Base-by-base conservation (phyloP, 1,140 invertebrate genomes). In the Saccostrea cuccullata region DNA sequence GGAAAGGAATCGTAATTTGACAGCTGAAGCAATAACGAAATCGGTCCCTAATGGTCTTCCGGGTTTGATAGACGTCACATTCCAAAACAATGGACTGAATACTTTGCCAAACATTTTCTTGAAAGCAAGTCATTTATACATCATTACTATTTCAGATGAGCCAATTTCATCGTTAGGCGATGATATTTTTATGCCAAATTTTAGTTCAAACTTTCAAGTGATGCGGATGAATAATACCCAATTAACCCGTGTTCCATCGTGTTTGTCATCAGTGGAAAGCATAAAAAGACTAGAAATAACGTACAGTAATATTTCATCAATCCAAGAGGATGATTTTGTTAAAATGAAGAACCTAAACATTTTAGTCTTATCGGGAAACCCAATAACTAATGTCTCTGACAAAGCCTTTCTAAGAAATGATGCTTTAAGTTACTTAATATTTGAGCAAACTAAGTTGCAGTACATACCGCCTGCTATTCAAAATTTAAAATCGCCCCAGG, bases 331-430 rank as follows among this genome's bases (percentile, higher is more conserved):
- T 6, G 87, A 88, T 85, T 88, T 88, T 30, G 9, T 55, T 20
- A 17, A 40, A 11, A 55, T 84, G 15, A 82, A 56, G 2, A 26
- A 58, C 12, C 67, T 88, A 13, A 83, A 82, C 15, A 84, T 70
- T 73, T 47, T 88, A n/a, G 64, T 70, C 12, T 58, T 88, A n/a
- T 84, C 87, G 0, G 12, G 9, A 1, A 88, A 88, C 30, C 87
- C 87, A 15, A 15, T 88, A 0, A 20, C 4, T 17, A n/a, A 20
- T 5, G 20, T 88, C 1, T 60, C 82, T 11, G n/a, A 55, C n/a
- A 13, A 56, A 23, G 87, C 87, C 26, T 83, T 88, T n/a, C 23
- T 11, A 26, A 84, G 84, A 13, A 55, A 84, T 1, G 40, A 82
- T 4, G 26, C 58, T 9, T 36, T 88, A 17, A 55, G 67, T 6